Conservation (phyloP, 2,797 vertebrate species). For the Bryconaethiops microstoma region DNA sequence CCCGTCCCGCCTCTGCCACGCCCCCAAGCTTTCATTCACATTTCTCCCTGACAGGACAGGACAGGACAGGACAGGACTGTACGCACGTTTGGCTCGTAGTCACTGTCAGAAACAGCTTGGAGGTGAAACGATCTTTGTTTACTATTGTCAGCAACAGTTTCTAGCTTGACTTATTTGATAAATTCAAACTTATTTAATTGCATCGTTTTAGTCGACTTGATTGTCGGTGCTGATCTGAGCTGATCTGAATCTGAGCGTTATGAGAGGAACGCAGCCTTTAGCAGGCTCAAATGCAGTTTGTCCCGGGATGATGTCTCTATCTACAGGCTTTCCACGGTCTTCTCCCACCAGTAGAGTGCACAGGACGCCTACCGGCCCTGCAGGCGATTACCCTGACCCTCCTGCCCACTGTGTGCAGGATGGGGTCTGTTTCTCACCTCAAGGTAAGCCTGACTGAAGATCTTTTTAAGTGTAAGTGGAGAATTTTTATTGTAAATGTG, state of each 20-base stretch:
- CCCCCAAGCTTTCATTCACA: background rate
- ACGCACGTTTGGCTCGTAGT: background rate
- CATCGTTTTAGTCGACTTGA: background rate
- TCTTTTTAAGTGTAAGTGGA: background rate
- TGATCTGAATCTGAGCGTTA: constrained; percentile 7
- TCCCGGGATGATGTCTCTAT: constrained; percentile 40
- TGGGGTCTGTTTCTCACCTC: background rate
- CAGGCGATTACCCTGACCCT: background rate
- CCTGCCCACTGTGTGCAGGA: background rate
- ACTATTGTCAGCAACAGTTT: background rate
- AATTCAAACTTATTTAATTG: background rate
- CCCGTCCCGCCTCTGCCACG: background rate
- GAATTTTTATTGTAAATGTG: no score
- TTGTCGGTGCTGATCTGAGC: background rate
- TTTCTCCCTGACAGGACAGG: background rate
- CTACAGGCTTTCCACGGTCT: constrained; percentile 20
- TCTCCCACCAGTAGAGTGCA: constrained; percentile 13
- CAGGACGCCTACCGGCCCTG: background rate
- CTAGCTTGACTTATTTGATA: no score
- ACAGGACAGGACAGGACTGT: no score
- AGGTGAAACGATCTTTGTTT: background rate
- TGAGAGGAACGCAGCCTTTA: constrained; percentile 48
- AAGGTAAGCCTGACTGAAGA: background rate
- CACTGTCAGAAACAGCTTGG: background rate
- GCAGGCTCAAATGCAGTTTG: constrained; percentile 14